A percentile compares a stretch with the other conserved stretches of the same genome.
phyloP scores from a whole-genome alignment of 1,140 invertebrate genomes.

The Babylonia areolata region DNA sequence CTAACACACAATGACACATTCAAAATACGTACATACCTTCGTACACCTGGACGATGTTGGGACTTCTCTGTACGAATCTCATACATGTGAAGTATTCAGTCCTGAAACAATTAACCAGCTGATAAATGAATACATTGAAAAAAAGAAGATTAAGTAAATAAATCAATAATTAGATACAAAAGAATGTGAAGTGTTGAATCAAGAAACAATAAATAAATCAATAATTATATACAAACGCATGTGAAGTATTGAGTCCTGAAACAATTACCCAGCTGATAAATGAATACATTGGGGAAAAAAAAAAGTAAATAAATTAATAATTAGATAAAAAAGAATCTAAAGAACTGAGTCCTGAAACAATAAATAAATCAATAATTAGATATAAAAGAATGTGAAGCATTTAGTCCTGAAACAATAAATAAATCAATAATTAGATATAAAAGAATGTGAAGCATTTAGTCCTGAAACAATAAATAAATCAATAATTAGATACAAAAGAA shows the following conservation, averaged over 20 bases:
- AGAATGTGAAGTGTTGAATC: too few species aligned
- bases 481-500: neutral
- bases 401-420: too few species aligned
- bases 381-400: too few species aligned
- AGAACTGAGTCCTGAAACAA: too few species aligned
- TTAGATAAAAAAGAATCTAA: too few species aligned
- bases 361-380: too few species aligned
- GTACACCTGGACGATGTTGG: constrained; percentile 51
- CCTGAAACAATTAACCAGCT: constrained; percentile 26
- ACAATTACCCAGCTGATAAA: neutral
- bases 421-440: too few species aligned
- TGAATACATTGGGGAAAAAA: neutral
- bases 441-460: constrained; percentile 48
- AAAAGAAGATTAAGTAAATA: neutral
- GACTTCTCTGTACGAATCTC: constrained; percentile 49
- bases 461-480: constrained; percentile 26
- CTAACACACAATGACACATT: neutral
- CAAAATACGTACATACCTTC: constrained; percentile 42
- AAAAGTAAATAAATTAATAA: neutral
- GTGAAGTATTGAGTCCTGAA: constrained; percentile 49
- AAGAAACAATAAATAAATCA: too few species aligned
- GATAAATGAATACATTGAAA: neutral
- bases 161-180: too few species aligned
- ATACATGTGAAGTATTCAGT: constrained; percentile 51
- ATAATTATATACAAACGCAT: too few species aligned